Conservation (phyloP, 2,113 vertebrate species). For the Pedetes capensis region DNA sequence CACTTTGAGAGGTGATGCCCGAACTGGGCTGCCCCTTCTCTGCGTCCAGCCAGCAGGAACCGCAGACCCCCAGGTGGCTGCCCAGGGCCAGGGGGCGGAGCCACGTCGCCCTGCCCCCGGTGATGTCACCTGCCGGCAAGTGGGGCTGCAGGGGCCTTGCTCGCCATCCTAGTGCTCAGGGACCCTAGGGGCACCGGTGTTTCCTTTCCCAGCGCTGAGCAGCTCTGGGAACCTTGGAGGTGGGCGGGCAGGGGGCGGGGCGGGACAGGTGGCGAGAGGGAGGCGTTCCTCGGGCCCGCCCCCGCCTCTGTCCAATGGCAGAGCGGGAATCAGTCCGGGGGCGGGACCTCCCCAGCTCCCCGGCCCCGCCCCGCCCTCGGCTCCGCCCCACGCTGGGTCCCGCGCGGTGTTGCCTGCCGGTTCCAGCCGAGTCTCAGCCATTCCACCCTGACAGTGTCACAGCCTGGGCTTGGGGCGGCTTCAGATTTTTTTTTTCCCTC, state of each 20-base stretch:
- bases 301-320: conserved; percentile 41
- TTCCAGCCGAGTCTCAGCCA: no score
- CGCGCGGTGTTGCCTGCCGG: neutral
- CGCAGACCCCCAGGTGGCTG: neutral
- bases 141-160: neutral
- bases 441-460: no score
- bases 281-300: conserved; percentile 41
- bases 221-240: neutral
- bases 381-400: neutral
- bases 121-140: neutral
- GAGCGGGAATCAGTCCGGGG: neutral
- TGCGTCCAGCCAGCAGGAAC: neutral
- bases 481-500: neutral
- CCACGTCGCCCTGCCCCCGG: neutral
- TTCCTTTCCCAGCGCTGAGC: accelerated
- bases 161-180: neutral
- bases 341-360: neutral
- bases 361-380: neutral
- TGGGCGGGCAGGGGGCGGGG: conserved; percentile 20
- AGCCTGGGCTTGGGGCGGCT: neutral
- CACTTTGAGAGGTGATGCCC: accelerated
- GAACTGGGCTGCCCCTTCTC: accelerated
- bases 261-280: conserved; percentile 20
- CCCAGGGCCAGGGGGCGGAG: neutral
- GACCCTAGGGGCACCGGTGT: neutral